Conservation (phyloP, 2,888 invertebrate genomes). For the Crossocerus cetratus region DNA sequence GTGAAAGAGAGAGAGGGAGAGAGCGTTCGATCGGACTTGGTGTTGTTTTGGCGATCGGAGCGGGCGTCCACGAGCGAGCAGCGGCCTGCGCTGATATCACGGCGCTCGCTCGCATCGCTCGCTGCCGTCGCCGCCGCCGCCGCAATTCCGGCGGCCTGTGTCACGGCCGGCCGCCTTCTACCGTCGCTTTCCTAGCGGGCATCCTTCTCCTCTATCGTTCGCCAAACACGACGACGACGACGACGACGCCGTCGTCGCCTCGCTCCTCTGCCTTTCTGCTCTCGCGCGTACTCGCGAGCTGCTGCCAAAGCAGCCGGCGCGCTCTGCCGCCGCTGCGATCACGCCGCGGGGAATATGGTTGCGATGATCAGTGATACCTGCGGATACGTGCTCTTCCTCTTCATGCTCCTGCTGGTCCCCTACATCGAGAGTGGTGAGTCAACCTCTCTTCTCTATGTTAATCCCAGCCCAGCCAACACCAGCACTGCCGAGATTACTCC, state of each 20-base stretch:
- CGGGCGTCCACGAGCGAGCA: not conserved
- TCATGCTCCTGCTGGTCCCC: slow-evolving; percentile 83
- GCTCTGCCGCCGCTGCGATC: slow-evolving; percentile 29
- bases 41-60: not conserved
- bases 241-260: slow-evolving; percentile 33
- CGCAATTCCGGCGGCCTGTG: slow-evolving; percentile 1
- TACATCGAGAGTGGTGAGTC: slow-evolving; percentile 85
- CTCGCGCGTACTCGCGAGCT: slow-evolving; percentile 49
- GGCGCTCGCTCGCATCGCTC: not conserved
- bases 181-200: not conserved
- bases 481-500: too few species aligned
- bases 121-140: not conserved
- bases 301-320: slow-evolving; percentile 45
- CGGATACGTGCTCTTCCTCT: slow-evolving; percentile 82
- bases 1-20: too few species aligned
- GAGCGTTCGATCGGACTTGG: too few species aligned
- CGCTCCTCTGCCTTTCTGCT: slow-evolving; percentile 49
- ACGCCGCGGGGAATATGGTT: slow-evolving; percentile 65
- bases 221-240: slow-evolving; percentile 6
- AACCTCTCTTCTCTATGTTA: not conserved
- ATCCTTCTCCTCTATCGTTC: not conserved
- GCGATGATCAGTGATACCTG: slow-evolving; percentile 75
- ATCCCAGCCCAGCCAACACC: too few species aligned
- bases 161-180: slow-evolving; percentile 9
- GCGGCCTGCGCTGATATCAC: not conserved